These are phyloP conservation scores for Semnornis frantzii DNA, from an alignment of 2,113 vertebrate species.

Conservation along the genomic window DNA sequence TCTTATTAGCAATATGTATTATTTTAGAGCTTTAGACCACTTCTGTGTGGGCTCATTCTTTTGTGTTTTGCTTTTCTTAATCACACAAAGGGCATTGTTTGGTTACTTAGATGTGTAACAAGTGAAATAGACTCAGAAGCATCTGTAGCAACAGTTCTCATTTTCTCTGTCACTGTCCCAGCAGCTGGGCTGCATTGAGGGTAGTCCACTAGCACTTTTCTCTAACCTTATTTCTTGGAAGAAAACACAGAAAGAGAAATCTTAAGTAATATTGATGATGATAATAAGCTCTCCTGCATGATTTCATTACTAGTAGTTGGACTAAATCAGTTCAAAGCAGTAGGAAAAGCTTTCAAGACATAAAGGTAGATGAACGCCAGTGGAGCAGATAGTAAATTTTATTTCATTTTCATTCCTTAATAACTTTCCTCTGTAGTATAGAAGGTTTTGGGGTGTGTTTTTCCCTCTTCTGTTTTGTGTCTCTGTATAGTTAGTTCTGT, in stretches of 20 bases:
- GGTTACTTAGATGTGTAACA: background rate
- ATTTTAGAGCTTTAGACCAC: background rate
- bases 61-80: background rate
- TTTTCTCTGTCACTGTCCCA: background rate
- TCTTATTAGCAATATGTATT: background rate
- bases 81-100: background rate
- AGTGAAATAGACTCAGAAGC: background rate
- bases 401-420: background rate
- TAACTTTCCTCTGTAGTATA: background rate
- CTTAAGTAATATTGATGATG: background rate
- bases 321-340: background rate
- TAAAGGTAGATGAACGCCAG: too few relatives aligned
- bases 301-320: background rate
- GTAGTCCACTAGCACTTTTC: background rate
- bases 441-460: background rate
- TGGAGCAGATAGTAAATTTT: background rate
- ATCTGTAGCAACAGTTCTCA: background rate
- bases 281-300: background rate
- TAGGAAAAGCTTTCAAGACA: background rate
- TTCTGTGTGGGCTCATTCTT: background rate
- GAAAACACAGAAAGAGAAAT: background rate
- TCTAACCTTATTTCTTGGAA: background rate
- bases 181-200: rapidly evolving
- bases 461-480: background rate
- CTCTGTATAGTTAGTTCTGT: background rate